Conservation (phyloP, 2,113 vertebrate species). For the Hirundichthys speculiger region DNA sequence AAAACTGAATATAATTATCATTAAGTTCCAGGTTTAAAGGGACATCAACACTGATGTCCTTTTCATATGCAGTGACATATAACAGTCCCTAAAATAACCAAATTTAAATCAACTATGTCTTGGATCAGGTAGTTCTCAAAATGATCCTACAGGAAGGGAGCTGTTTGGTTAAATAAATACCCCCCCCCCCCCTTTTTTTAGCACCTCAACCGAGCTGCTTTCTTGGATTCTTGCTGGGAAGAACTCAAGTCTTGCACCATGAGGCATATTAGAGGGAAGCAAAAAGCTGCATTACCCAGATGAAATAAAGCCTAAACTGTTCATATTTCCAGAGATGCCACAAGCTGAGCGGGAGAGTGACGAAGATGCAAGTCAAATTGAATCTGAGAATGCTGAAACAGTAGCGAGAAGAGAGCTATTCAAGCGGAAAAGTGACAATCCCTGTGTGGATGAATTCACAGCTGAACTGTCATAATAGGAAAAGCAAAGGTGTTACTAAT, state of each 20-base stretch:
- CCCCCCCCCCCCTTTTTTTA: not conserved
- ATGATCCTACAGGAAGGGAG: not conserved
- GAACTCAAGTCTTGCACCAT: slow-evolving; percentile 3
- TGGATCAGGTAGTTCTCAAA: not conserved
- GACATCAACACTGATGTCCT: too few species aligned
- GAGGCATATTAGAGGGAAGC: not conserved
- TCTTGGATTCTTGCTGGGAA: not conserved
- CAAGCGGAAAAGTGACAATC: slow-evolving; percentile 22
- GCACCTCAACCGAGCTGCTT: not conserved
- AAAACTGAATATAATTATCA: too few species aligned
- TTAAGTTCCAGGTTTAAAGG: too few species aligned
- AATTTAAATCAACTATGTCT: not conserved
- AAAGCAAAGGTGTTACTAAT: slow-evolving; percentile 30
- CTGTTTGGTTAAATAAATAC: not conserved
- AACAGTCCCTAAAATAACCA: too few species aligned
- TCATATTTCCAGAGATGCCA: slow-evolving; percentile 5
- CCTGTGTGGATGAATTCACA: slow-evolving; percentile 27
- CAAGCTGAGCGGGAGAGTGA: slow-evolving; percentile 2
- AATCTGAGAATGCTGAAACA: not conserved
- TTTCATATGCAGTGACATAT: too few species aligned
- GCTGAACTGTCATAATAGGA: slow-evolving; percentile 29
- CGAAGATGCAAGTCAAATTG: slow-evolving; percentile 5
- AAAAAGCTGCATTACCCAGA: slow-evolving; percentile 3
- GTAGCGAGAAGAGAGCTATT: slow-evolving; percentile 13
- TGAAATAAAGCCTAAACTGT: slow-evolving; percentile 12